Evolutionary conservation across 2,888 invertebrate species (phyloP).

Genomic region (Lampropteryx suffumata): DNA sequence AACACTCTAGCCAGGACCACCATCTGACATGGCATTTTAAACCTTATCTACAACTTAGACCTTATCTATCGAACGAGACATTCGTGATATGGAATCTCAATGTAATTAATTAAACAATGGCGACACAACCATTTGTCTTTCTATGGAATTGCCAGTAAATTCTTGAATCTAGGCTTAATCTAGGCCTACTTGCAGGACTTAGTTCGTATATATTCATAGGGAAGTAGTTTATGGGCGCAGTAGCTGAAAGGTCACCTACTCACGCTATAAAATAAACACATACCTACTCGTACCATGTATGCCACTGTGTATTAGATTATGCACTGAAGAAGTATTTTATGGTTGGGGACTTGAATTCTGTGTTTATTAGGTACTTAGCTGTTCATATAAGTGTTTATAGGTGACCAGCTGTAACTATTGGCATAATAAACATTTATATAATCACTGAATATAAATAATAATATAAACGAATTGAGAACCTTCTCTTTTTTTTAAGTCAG

Average conservation of each 20-base stretch:
- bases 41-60: too few species aligned
- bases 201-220: conserved; percentile 8
- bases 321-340: too few species aligned
- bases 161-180: conserved; percentile 27
- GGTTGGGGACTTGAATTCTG: too few species aligned
- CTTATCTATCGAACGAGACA: background rate
- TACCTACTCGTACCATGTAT: conserved; percentile 14
- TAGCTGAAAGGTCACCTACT: conserved; percentile 19
- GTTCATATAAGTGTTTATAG: too few species aligned
- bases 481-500: too few species aligned
- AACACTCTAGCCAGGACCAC: too few species aligned
- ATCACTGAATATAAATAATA: too few species aligned
- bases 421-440: too few species aligned
- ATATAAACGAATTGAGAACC: too few species aligned
- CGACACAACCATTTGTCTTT: conserved; percentile 37
- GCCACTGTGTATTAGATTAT: conserved; percentile 6
- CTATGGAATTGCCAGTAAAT: conserved; percentile 18
- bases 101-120: conserved; percentile 43
- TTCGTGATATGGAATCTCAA: conserved; percentile 37
- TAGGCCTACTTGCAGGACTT: conserved; percentile 18
- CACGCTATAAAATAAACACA: conserved; percentile 1
- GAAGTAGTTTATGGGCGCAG: conserved; percentile 13
- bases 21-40: too few species aligned
- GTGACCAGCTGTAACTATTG: too few species aligned
- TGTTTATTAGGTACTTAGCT: too few species aligned